phyloP scores from a whole-genome alignment of 2,113 vertebrate genomes.

The Budorcas taxicolor region DNA sequence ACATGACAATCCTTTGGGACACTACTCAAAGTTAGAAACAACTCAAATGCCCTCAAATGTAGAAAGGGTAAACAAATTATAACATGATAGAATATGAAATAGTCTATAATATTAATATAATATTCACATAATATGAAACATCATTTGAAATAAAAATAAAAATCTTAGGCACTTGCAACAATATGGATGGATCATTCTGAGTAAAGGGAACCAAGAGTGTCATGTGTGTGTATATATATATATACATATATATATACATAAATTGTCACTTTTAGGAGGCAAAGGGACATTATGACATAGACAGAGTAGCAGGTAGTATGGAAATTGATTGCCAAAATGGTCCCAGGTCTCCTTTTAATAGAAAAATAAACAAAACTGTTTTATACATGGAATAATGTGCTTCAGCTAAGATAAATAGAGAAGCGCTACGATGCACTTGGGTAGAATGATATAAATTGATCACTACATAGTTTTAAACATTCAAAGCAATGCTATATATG shows the following conservation, averaged over 20 bases:
- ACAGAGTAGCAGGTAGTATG: background rate
- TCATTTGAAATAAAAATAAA: background rate
- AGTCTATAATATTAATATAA: background rate
- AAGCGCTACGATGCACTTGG: background rate
- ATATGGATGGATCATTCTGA: background rate
- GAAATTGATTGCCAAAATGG: background rate
- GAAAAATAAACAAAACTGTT: background rate
- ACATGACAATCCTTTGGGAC: background rate
- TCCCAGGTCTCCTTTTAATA: background rate
- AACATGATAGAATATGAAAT: background rate
- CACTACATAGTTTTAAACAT: background rate
- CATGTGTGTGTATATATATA: rapidly evolving
- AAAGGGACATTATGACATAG: background rate
- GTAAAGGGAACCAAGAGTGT: background rate
- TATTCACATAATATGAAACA: background rate
- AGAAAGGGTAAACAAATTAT: background rate
- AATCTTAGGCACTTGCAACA: background rate
- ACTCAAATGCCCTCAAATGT: background rate
- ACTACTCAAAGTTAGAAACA: background rate
- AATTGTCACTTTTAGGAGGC: background rate
- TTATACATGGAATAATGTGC: background rate
- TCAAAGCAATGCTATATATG: background rate
- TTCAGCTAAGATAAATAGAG: background rate
- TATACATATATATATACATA: background rate
- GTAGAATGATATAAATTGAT: background rate